Percentiles rank a stretch among this genome's conserved stretches.
Conservation (phyloP, 2,113 vertebrate genomes). For the Rallus limicola region DNA sequence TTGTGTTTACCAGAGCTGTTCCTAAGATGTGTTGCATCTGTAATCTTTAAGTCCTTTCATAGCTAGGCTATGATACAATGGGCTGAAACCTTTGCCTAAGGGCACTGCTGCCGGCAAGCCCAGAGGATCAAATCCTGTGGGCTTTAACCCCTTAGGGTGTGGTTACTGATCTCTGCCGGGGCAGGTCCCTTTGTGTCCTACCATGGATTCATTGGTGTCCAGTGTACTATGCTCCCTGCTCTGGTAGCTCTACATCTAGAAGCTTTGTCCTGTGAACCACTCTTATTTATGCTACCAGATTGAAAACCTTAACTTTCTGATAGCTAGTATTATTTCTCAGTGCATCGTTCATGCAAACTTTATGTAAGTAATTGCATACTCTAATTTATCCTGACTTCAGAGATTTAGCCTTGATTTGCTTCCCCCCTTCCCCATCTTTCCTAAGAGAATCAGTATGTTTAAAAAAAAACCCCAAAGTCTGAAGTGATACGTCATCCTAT, state of each 20-base stretch:
- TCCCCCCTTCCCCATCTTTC: background rate
- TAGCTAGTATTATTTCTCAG: background rate
- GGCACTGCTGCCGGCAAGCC: background rate
- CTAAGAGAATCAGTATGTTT: background rate
- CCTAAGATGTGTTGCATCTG: background rate
- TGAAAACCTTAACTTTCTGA: background rate
- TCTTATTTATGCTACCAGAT: background rate
- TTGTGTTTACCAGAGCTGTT: background rate
- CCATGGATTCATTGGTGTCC: rapidly evolving
- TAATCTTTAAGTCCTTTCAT: rapidly evolving
- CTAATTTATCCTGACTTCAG: background rate
- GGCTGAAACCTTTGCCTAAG: background rate
- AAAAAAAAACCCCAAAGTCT: background rate
- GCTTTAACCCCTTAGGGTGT: background rate
- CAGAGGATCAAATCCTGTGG: background rate
- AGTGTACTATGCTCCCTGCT: background rate
- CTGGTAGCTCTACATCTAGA: background rate
- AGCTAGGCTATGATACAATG: rapidly evolving
- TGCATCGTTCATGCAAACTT: background rate
- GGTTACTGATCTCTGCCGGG: background rate
- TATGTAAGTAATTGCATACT: background rate
- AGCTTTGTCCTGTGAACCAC: background rate
- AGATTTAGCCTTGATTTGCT: constrained; percentile 9
- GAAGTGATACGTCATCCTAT: background rate
- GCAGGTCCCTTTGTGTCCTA: background rate